These are phyloP conservation scores for Corynorhinus townsendii DNA, from an alignment of 2,113 vertebrate genomes.

Conservation along the genomic window DNA sequence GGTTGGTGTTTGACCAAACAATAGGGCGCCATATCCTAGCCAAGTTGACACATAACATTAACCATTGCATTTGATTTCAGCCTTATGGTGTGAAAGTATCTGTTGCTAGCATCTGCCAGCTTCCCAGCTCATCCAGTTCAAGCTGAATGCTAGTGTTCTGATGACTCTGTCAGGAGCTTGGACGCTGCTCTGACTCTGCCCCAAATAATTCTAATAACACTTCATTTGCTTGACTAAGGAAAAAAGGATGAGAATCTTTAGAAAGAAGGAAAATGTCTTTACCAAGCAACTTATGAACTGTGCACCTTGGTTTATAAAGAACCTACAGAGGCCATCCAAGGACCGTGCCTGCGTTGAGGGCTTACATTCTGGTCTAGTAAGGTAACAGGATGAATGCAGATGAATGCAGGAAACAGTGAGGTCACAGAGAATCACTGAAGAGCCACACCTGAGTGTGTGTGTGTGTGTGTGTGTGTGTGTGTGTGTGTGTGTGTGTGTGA, in stretches of 20 bases:
- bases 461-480: too few species aligned
- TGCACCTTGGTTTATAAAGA: not conserved
- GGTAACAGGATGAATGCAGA: too few species aligned
- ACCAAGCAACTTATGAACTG: not conserved
- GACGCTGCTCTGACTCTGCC: not conserved
- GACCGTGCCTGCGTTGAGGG: not conserved
- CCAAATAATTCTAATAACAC: not conserved
- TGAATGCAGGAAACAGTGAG: not conserved
- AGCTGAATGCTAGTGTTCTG: not conserved
- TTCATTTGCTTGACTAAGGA: not conserved
- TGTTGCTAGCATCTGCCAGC: not conserved
- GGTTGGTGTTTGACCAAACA: not conserved
- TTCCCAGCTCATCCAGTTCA: not conserved
- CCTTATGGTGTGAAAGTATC: not conserved
- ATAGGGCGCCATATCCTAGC: not conserved
- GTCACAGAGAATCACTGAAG: not conserved
- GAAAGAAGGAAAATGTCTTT: not conserved
- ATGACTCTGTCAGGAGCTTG: not conserved
- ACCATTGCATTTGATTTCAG: not conserved
- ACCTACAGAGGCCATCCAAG: not conserved
- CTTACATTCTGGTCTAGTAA: not conserved
- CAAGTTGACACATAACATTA: not conserved
- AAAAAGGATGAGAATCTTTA: not conserved
- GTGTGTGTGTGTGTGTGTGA: too few species aligned
- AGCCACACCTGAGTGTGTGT: too few species aligned